phyloP scores from a whole-genome alignment of 1,140 invertebrate genomes.

The Dysdera silvatica region DNA sequence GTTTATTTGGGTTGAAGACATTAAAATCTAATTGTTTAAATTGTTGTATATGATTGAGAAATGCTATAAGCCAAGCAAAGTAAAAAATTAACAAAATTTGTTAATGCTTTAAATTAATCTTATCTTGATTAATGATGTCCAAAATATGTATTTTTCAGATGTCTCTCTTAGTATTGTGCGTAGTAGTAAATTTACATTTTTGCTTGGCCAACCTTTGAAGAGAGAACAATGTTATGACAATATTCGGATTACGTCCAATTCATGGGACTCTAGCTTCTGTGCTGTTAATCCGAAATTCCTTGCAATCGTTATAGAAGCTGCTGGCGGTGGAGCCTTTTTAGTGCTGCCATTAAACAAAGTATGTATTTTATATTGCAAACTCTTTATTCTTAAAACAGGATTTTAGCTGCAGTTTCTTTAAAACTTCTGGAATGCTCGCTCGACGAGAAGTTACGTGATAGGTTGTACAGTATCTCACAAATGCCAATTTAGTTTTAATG shows the following conservation, averaged over 20 bases:
- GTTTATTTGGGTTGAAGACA: too few relatives aligned
- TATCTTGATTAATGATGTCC: too few relatives aligned
- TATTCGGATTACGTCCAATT: conserved; percentile 94
- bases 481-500: too few relatives aligned
- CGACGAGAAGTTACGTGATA: too few relatives aligned
- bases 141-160: conserved; percentile 52
- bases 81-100: too few relatives aligned
- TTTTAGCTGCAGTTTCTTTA: too few relatives aligned
- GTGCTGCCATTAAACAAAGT: conserved; percentile 95
- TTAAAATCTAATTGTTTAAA: too few relatives aligned
- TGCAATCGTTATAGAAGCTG: conserved; percentile 96
- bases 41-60: too few relatives aligned
- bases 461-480: too few relatives aligned
- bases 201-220: conserved; percentile 93
- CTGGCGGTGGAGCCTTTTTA: conserved; percentile 96
- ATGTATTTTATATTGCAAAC: conserved; percentile 35
- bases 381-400: not conserved
- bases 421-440: too few relatives aligned
- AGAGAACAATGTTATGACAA: conserved; percentile 98
- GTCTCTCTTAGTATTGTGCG: conserved; percentile 93
- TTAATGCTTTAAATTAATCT: too few relatives aligned
- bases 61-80: too few relatives aligned
- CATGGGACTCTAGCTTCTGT: conserved; percentile 98
- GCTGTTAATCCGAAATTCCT: conserved; percentile 99
- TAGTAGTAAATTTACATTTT: conserved; percentile 96